These are phyloP conservation scores for Procavia capensis DNA, from an alignment of 2,113 vertebrate species.

Conservation along the genomic window DNA sequence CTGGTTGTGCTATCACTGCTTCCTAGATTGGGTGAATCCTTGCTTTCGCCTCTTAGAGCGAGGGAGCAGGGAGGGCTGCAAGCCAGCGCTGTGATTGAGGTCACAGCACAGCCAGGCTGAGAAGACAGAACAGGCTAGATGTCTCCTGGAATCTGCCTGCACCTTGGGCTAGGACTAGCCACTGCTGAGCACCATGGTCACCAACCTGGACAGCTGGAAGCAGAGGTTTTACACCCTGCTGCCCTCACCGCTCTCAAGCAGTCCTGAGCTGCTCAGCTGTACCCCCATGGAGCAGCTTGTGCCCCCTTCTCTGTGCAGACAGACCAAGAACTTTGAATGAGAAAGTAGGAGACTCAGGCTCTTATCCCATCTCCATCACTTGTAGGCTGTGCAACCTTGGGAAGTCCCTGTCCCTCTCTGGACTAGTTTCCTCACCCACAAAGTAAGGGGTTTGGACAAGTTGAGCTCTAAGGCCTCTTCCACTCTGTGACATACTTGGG, in stretches of 20 bases:
- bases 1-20: neutral
- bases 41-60: slow-evolving; percentile 30
- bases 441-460: neutral
- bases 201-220: neutral
- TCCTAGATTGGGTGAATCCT: neutral
- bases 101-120: neutral
- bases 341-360: neutral
- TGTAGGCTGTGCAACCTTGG: neutral
- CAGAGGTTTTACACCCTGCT: neutral
- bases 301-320: neutral
- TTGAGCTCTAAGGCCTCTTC: neutral
- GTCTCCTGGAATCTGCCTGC: neutral
- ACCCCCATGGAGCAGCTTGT: neutral
- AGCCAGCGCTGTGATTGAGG: neutral
- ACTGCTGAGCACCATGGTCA: neutral
- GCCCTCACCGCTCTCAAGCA: neutral
- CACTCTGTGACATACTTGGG: neutral
- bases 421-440: neutral
- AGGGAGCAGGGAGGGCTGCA: neutral
- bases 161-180: neutral
- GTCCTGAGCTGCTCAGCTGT: neutral
- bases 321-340: neutral
- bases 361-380: neutral
- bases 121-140: neutral
- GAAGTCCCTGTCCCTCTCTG: neutral